phyloP scores from a whole-genome alignment of 2,888 invertebrate genomes.

The Thera britannica region DNA sequence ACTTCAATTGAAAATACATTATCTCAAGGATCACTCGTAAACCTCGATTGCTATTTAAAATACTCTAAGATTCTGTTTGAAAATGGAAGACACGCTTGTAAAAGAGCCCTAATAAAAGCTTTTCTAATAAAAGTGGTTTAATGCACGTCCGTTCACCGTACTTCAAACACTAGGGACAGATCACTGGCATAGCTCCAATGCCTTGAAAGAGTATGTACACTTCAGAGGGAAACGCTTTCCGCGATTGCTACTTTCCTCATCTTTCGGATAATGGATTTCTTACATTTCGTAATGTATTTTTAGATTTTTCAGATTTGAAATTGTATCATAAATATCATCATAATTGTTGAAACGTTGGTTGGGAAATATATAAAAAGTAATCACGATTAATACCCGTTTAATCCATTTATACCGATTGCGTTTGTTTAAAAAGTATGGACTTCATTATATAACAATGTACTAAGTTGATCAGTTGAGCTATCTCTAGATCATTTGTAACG shows the following conservation, averaged over 20 bases:
- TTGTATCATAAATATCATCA: no score
- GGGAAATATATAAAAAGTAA: no score
- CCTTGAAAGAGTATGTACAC: conserved; percentile 33
- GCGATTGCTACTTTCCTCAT: conserved; percentile 25
- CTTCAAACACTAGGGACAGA: conserved; percentile 62
- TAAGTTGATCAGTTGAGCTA: no score
- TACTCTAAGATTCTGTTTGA: conserved; percentile 1
- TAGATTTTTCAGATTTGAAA: background rate
- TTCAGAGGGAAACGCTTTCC: conserved; percentile 32
- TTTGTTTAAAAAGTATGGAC: no score
- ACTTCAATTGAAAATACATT: background rate
- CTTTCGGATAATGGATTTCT: background rate
- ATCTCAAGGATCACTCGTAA: background rate
- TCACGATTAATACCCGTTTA: no score
- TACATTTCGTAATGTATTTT: background rate
- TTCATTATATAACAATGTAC: no score
- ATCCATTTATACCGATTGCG: no score
- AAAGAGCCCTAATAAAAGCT: conserved; percentile 54
- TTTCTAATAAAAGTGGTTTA: conserved; percentile 62
- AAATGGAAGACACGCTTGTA: conserved; percentile 30
- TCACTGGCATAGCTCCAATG: conserved; percentile 61
- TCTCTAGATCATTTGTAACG: no score
- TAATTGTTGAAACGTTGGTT: no score
- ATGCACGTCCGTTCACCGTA: conserved; percentile 54
- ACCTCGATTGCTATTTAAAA: background rate